These are phyloP conservation scores for Altica lythri DNA, from an alignment of 2,888 invertebrate species.

Conservation along the genomic window DNA sequence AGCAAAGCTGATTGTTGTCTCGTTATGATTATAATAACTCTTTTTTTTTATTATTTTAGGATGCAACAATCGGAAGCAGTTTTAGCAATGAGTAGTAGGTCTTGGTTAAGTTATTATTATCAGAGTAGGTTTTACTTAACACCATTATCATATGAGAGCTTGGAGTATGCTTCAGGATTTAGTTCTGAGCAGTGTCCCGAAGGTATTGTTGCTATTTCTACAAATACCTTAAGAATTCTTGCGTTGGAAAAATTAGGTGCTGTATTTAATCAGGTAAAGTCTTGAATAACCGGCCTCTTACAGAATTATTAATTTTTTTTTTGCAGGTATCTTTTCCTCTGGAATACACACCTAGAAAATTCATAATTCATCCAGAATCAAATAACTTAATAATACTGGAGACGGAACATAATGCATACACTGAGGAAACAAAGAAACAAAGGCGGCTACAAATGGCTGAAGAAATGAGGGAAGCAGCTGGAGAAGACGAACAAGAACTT, in stretches of 20 bases:
- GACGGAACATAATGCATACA: conserved; percentile 98
- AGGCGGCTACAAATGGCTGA: conserved; percentile 95
- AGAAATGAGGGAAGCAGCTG: conserved; percentile 97
- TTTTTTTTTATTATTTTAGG: conserved; percentile 48
- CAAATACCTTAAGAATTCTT: conserved; percentile 95
- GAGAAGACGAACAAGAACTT: conserved; percentile 91
- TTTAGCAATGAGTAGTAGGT: conserved; percentile 94
- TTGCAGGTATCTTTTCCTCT: conserved; percentile 77
- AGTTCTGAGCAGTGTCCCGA: conserved; percentile 97
- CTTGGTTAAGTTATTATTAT: conserved; percentile 98
- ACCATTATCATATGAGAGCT: conserved; percentile 92
- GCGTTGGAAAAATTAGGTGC: conserved; percentile 98
- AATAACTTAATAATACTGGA: conserved; percentile 90
- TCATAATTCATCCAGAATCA: conserved; percentile 90
- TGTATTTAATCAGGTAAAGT: conserved; percentile 84
- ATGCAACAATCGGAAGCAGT: conserved; percentile 98
- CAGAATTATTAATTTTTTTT: conserved; percentile 9
- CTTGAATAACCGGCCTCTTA: neutral
- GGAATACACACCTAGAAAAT: conserved; percentile 94
- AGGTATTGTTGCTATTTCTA: conserved; percentile 98
- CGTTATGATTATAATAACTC: conserved; percentile 2
- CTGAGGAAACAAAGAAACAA: conserved; percentile 93
- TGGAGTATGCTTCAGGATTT: conserved; percentile 98
- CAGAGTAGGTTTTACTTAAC: conserved; percentile 96
- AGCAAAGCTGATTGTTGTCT: neutral